A percentile compares a stretch with the other conserved stretches of the same genome.
These are phyloP conservation scores for Mayetiola destructor DNA, from an alignment of 2,888 invertebrate genomes.

Conservation along the genomic window DNA sequence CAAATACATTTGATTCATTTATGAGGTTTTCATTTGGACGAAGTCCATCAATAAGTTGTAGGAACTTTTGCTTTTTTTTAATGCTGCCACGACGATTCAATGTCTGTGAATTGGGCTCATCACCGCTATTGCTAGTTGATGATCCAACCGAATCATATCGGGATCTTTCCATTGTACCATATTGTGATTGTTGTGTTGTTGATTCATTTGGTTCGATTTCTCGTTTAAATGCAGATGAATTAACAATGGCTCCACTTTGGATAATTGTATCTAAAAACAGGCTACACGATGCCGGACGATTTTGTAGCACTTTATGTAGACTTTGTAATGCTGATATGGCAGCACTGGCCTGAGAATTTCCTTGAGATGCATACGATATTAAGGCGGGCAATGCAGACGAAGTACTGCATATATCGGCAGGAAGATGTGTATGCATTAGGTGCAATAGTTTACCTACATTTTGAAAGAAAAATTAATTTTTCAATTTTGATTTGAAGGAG, in stretches of 20 bases:
- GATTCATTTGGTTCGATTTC: conserved; percentile 30
- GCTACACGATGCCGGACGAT: conserved; percentile 67
- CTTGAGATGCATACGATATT: conserved; percentile 60
- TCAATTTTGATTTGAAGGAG: neutral
- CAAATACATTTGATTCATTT: conserved; percentile 67
- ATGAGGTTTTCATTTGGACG: conserved; percentile 52
- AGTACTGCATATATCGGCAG: conserved; percentile 70
- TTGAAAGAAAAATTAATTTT: neutral
- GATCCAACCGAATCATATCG: conserved; percentile 37
- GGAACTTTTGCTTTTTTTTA: conserved; percentile 26
- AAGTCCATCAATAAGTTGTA: conserved; percentile 39
- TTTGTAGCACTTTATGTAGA: conserved; percentile 65
- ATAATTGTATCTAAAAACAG: conserved; percentile 69
- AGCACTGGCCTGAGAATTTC: conserved; percentile 65
- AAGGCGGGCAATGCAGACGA: conserved; percentile 73
- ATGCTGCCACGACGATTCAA: conserved; percentile 28
- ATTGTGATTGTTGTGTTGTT: conserved; percentile 19
- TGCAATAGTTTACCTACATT: conserved; percentile 63
- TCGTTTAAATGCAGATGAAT: conserved; percentile 32
- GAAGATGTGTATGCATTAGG: conserved; percentile 70
- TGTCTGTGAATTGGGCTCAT: conserved; percentile 20
- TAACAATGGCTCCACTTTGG: conserved; percentile 38
- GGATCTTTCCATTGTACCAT: conserved; percentile 28
- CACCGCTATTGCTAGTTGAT: conserved; percentile 25
- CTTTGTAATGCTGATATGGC: conserved; percentile 68